Conservation (phyloP, 2,888 invertebrate genomes). For the Sturmia bella region DNA sequence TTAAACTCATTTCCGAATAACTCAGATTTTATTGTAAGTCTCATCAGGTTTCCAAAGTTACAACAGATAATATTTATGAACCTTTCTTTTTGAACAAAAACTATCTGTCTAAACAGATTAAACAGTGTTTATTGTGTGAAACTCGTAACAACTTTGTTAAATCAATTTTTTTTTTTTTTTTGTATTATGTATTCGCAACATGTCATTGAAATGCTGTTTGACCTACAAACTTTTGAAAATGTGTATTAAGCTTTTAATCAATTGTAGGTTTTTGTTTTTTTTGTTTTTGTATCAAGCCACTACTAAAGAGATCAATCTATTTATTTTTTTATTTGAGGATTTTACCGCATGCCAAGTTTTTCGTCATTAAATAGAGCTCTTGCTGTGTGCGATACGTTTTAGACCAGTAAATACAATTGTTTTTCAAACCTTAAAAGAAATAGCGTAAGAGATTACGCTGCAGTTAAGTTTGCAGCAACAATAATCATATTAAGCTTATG, state of each 20-base stretch:
- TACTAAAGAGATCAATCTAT: slow-evolving; percentile 42
- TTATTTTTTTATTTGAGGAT: slow-evolving; percentile 18
- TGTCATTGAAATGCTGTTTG: slow-evolving; percentile 34
- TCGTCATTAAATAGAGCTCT: slow-evolving; percentile 38
- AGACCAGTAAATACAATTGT: slow-evolving; percentile 12
- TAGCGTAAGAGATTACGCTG: slow-evolving; percentile 51
- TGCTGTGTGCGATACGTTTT: slow-evolving; percentile 32
- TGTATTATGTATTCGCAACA: too few species aligned
- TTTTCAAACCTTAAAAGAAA: slow-evolving; percentile 22
- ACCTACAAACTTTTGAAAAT: slow-evolving; percentile 29
- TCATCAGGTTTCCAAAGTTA: too few species aligned
- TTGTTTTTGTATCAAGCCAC: slow-evolving; percentile 53
- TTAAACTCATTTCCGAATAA: too few species aligned
- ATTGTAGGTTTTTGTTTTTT: background rate
- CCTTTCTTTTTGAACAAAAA: too few species aligned
- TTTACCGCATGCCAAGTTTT: slow-evolving; percentile 63
- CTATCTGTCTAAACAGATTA: too few species aligned
- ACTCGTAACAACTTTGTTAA: slow-evolving; percentile 3
- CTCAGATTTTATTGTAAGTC: too few species aligned
- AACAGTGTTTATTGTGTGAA: background rate
- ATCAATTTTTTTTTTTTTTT: background rate
- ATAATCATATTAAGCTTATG: too few species aligned
- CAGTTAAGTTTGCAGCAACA: background rate
- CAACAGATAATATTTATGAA: too few species aligned
- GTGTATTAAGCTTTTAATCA: too few species aligned